Conservation (phyloP, 2,888 invertebrate species). For the Epinotia nisella region DNA sequence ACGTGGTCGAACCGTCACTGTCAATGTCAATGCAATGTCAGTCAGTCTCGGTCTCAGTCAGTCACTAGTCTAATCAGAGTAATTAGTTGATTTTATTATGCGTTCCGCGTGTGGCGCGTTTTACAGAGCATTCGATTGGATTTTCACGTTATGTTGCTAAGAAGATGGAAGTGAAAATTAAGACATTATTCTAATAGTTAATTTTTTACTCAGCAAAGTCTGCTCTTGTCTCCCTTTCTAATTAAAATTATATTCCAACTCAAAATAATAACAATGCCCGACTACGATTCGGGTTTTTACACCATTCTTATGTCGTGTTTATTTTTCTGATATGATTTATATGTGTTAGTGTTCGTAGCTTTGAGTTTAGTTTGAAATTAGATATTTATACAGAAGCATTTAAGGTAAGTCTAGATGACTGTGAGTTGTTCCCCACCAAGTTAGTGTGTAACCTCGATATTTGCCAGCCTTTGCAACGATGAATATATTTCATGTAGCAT, state of each 20-base stretch:
- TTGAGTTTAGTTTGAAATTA: neutral
- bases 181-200: neutral
- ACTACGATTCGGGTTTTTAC: neutral
- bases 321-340: constrained; percentile 1
- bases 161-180: constrained; percentile 3
- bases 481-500: too few relatives aligned
- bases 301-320: constrained; percentile 6
- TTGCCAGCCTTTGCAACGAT: neutral
- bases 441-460: neutral
- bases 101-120: too few relatives aligned
- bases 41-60: neutral
- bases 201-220: neutral
- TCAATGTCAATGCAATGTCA: constrained; percentile 17
- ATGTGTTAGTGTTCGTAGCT: neutral
- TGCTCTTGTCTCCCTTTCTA: neutral
- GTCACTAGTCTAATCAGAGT: too few relatives aligned
- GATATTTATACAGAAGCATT: neutral
- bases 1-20: constrained; percentile 9
- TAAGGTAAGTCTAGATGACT: constrained; percentile 1
- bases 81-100: too few relatives aligned
- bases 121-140: neutral
- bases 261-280: neutral
- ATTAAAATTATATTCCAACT: neutral
- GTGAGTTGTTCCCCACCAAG: neutral
- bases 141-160: neutral